These are phyloP conservation scores for Amphimedon queenslandica DNA, from an alignment of 37 sponge, comb jelly and placozoan genomes.

Conservation along the genomic window DNA sequence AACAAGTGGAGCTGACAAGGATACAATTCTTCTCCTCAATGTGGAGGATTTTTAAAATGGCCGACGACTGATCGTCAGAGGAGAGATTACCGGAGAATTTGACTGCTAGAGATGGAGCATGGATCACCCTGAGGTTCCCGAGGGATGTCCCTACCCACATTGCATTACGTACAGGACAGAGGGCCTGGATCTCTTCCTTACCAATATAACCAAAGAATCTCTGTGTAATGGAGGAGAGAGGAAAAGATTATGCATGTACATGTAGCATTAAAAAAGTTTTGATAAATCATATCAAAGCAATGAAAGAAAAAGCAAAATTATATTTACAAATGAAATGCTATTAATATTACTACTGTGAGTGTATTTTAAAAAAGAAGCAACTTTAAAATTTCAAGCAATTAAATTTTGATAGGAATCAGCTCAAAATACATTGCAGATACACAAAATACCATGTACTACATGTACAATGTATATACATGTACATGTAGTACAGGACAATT, in stretches of 20 bases:
- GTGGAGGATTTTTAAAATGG: conserved; percentile 53
- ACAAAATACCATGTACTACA: too few species aligned
- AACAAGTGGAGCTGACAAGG: conserved; percentile 27
- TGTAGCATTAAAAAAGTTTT: neutral
- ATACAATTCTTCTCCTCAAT: conserved; percentile 39
- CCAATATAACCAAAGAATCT: conserved; percentile 40
- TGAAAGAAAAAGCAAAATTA: too few species aligned
- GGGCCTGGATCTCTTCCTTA: conserved; percentile 43
- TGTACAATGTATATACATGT: too few species aligned
- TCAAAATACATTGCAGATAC: too few species aligned
- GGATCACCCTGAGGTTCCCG: conserved; percentile 38
- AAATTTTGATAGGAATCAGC: too few species aligned
- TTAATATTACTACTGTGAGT: too few species aligned
- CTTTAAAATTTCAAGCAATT: too few species aligned
- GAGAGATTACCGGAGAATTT: conserved; percentile 29
- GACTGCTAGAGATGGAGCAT: conserved; percentile 39
- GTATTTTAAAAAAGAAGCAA: too few species aligned
- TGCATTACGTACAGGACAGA: conserved; percentile 45
- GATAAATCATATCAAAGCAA: neutral
- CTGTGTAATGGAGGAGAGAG: conserved; percentile 11
- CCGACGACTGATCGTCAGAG: neutral
- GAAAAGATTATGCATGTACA: neutral
- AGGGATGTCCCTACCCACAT: conserved; percentile 66
- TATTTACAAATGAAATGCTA: too few species aligned
- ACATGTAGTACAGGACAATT: too few species aligned